Conservation (phyloP, 2,888 invertebrate species). For the Andrena dorsata region DNA sequence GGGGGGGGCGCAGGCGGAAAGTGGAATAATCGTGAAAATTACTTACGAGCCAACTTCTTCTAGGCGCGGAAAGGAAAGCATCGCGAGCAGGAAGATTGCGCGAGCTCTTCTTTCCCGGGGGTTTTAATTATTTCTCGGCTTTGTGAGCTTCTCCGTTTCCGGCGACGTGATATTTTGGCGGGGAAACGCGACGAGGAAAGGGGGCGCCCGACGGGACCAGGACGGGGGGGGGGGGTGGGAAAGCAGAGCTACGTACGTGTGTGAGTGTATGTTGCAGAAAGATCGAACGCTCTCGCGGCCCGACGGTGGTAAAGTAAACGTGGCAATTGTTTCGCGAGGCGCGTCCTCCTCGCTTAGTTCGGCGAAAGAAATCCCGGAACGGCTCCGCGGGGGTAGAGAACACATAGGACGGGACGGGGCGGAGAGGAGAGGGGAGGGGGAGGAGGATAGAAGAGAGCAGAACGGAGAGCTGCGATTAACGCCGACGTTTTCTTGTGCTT, state of each 20-base stretch:
- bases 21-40: slow-evolving; percentile 71
- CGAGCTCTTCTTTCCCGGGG: slow-evolving; percentile 33
- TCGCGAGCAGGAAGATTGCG: slow-evolving; percentile 18
- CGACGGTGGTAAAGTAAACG: slow-evolving; percentile 6
- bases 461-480: slow-evolving; percentile 68
- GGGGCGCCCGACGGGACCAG: no score
- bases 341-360: slow-evolving; percentile 6
- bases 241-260: no score
- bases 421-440: background rate
- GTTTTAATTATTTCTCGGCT: slow-evolving; percentile 61
- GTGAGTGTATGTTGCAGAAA: no score
- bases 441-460: slow-evolving; percentile 17
- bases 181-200: background rate
- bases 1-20: slow-evolving; percentile 33
- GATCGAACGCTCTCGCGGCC: background rate
- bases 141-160: slow-evolving; percentile 5
- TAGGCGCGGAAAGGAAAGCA: slow-evolving; percentile 37
- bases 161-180: background rate
- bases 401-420: background rate
- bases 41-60: slow-evolving; percentile 62
- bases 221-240: no score
- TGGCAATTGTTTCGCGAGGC: slow-evolving; percentile 42
- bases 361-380: slow-evolving; percentile 48
- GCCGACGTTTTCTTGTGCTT: slow-evolving; percentile 74
- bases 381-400: background rate